phyloP scores from a whole-genome alignment of 2,888 invertebrate genomes.

The Sarcophaga variegata region DNA sequence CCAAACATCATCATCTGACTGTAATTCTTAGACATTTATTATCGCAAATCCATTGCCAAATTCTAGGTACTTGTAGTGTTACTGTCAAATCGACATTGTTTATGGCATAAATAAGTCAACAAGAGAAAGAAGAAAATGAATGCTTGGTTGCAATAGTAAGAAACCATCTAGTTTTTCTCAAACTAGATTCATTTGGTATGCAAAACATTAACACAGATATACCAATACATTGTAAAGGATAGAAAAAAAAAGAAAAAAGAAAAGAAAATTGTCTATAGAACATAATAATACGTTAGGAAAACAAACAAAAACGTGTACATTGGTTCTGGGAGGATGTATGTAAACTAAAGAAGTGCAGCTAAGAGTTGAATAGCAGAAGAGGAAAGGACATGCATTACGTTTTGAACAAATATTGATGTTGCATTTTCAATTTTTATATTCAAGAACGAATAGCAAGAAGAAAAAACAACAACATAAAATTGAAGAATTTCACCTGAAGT shows the following conservation, averaged over 20 bases:
- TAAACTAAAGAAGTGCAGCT: not conserved
- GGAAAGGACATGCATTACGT: conserved; percentile 8
- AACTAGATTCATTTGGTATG: conserved; percentile 61
- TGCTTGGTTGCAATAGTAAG: not conserved
- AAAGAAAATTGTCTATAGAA: conserved; percentile 8
- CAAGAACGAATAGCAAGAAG: not conserved
- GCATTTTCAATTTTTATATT: conserved; percentile 34
- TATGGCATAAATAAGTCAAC: conserved; percentile 21
- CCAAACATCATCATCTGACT: no score
- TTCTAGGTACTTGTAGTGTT: not conserved
- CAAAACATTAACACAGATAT: conserved; percentile 59
- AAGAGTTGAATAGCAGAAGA: not conserved
- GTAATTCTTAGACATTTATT: no score
- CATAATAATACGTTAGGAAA: not conserved
- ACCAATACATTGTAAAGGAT: not conserved
- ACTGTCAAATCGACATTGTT: conserved; percentile 4
- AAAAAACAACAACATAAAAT: not conserved
- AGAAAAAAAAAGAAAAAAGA: not conserved
- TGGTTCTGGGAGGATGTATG: not conserved
- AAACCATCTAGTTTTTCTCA: conserved; percentile 21
- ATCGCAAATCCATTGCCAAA: not conserved
- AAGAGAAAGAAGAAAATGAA: not conserved
- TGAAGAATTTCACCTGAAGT: conserved; percentile 41
- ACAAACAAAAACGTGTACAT: conserved; percentile 1
- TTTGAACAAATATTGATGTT: conserved; percentile 45